These are phyloP conservation scores for Scalopus aquaticus DNA, from an alignment of 2,113 vertebrate genomes.

Conservation along the genomic window DNA sequence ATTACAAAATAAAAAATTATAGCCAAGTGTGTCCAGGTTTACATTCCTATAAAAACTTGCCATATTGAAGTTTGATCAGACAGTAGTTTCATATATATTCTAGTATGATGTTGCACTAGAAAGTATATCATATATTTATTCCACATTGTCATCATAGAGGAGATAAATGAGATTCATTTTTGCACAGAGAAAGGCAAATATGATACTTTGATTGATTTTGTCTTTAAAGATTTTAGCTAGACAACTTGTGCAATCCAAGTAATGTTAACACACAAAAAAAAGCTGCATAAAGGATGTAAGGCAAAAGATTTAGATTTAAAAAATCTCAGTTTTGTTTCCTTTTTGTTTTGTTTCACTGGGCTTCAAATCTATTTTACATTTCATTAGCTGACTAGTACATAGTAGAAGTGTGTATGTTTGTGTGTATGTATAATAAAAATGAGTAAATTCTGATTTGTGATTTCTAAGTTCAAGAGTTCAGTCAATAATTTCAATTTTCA, in stretches of 20 bases:
- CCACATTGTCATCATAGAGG: background rate
- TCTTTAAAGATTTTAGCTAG: background rate
- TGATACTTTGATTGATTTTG: background rate
- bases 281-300: background rate
- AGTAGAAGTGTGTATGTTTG: background rate
- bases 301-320: background rate
- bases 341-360: background rate
- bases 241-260: constrained; percentile 7
- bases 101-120: background rate
- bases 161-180: constrained; percentile 2
- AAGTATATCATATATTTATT: background rate
- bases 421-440: background rate
- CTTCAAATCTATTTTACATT: background rate
- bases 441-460: background rate
- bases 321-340: background rate
- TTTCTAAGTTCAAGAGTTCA: constrained; percentile 53
- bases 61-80: background rate
- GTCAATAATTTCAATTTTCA: constrained; percentile 36
- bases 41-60: background rate
- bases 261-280: background rate
- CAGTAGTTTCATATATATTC: background rate
- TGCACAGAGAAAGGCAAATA: constrained; percentile 9
- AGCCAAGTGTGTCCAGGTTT: background rate
- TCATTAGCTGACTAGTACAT: background rate
- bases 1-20: constrained; percentile 43